A percentile compares a stretch with the other conserved stretches of the same genome.
Conservation (phyloP, 2,113 vertebrate genomes). For the Antennarius striatus region DNA sequence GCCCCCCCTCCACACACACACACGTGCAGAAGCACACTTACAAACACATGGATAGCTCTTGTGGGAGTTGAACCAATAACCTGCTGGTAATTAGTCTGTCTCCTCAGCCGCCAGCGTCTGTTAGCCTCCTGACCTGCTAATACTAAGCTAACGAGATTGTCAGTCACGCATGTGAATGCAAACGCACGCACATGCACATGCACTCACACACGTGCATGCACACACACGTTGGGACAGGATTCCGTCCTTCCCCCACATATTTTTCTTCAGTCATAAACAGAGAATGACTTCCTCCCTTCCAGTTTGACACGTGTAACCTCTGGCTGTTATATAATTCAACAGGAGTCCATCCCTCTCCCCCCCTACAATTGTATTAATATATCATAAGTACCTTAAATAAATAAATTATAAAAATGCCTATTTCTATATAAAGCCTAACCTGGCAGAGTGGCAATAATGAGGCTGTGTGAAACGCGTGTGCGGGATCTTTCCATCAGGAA, state of each 20-base stretch:
- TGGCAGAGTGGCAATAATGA: conserved; percentile 38
- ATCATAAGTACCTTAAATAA: conserved; percentile 53
- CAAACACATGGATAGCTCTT: conserved; percentile 58
- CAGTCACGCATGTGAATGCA: conserved; percentile 48
- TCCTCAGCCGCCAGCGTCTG: conserved; percentile 72
- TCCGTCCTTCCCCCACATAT: conserved; percentile 12
- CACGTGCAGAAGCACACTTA: conserved; percentile 15
- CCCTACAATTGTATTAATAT: conserved; percentile 54
- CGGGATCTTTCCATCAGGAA: conserved; percentile 23
- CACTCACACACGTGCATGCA: conserved; percentile 12
- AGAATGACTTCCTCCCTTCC: conserved; percentile 20
- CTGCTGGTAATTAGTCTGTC: conserved; percentile 78
- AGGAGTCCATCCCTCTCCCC: conserved; percentile 25
- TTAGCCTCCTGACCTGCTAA: conserved; percentile 74
- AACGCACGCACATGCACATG: conserved; percentile 7
- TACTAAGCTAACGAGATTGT: conserved; percentile 73
- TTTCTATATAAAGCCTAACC: neutral
- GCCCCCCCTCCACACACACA: conserved; percentile 12
- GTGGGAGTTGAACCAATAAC: conserved; percentile 75
- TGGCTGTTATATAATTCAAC: conserved; percentile 44
- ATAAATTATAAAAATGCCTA: conserved; percentile 2
- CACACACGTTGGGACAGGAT: conserved; percentile 10
- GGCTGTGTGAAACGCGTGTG: conserved; percentile 14
- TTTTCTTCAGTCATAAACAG: conserved; percentile 45
- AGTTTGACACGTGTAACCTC: conserved; percentile 57